Evolutionary conservation across 2,888 invertebrate genomes (phyloP).

Genomic region (Microchrysa polita): DNA sequence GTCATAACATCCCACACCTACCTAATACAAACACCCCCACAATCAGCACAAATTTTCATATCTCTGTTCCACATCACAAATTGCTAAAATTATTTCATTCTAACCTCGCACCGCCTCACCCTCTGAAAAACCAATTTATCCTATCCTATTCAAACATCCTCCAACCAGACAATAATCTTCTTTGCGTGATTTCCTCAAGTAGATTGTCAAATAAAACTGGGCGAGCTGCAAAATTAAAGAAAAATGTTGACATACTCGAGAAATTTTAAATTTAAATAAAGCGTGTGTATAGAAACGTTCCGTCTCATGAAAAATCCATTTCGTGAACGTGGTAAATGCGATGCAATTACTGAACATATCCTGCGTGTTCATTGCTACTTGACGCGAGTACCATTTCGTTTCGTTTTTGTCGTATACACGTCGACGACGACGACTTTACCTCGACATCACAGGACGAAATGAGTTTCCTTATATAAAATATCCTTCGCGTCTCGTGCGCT

Average conservation of each 20-base stretch:
- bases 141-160: too few relatives aligned
- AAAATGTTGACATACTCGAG: constrained; percentile 3
- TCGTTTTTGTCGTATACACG: too few relatives aligned
- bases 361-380: neutral
- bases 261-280: neutral
- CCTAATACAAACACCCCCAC: too few relatives aligned
- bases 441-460: neutral
- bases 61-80: too few relatives aligned
- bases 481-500: neutral
- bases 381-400: neutral
- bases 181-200: neutral
- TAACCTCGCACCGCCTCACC: too few relatives aligned
- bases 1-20: too few relatives aligned
- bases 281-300: too few relatives aligned
- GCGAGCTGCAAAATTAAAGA: neutral
- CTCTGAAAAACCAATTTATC: too few relatives aligned
- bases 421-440: neutral
- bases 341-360: neutral
- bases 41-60: too few relatives aligned
- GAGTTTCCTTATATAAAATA: neutral
- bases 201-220: constrained; percentile 7
- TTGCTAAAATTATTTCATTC: too few relatives aligned
- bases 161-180: too few relatives aligned
- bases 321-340: neutral
- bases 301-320: neutral